Base-by-base conservation (phyloP, 2,888 invertebrate genomes). In the Stomorhina lunata region DNA sequence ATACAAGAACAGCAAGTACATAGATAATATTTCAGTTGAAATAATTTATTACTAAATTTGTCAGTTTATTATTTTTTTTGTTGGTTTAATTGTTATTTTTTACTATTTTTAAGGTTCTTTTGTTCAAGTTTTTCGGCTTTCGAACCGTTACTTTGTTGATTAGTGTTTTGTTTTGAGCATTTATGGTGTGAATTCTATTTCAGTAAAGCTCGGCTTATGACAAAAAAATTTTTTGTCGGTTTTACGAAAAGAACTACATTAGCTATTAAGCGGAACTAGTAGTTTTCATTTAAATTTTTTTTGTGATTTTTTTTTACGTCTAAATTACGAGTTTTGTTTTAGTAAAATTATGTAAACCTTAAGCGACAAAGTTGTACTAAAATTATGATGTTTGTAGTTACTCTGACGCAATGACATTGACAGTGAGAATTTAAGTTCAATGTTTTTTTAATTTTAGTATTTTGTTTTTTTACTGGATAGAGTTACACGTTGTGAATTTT, bases 251-350 rank as follows among this genome's bases (percentile, higher is more conserved):
- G 29, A 53, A 65, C 29, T 43, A 61, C 20, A 63, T 66, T 22
- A 48, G 61, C n/a, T 37, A 55, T 81, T 77, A 77, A 77, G 73
- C 73, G 73, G 78, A 78, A 81, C 81, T 78, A 59, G 63, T 57
- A 34, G 17, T 29, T 2, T 32, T 20, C 10, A 37, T 37, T 59
- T n/a, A 3, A 34, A 7, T 32, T 61, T 59, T 68, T 40, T 50
- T 12, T 2, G n/a, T n/a, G n/a, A n/a, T 72, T 1, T 53, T n/a
- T 59, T 45, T 34, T 50, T 40, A 5, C 17, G 59, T 77, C 32
- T 17, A 22, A 25, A 59, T 20, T 55, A 66, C 45, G 20, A 66
- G 27, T 66, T 17, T n/a, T 37, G 7, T 40, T 7, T 45, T 45
- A 48, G 9, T 40, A 37, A 25, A 34, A 57, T 81, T 73, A 48